These are phyloP conservation scores for Uria lomvia DNA, from an alignment of 2,113 vertebrate genomes.

Conservation along the genomic window DNA sequence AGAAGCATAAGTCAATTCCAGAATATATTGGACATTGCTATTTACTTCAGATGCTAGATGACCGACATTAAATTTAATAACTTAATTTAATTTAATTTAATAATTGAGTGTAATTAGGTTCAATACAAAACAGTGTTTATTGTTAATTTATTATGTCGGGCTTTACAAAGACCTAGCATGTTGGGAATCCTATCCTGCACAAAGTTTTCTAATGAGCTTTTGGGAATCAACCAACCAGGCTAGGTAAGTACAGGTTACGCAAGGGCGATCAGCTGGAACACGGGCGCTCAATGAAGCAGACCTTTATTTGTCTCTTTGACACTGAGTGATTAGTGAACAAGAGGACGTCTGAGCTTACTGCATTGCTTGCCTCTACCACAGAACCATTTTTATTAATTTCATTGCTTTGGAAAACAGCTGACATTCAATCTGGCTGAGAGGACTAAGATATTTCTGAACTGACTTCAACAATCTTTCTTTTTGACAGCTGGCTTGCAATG, in stretches of 20 bases:
- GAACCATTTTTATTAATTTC: slow-evolving; percentile 25
- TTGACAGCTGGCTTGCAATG: slow-evolving; percentile 26
- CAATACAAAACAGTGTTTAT: background rate
- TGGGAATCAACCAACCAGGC: background rate
- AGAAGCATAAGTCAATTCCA: background rate
- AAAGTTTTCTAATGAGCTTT: background rate
- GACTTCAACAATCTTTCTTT: slow-evolving; percentile 28
- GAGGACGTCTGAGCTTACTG: background rate
- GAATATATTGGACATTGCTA: background rate
- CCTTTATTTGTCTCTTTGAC: background rate
- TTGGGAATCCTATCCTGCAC: background rate
- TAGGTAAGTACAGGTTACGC: background rate
- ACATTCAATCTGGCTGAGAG: slow-evolving; percentile 7
- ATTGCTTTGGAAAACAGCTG: slow-evolving; percentile 12
- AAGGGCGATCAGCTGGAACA: fast-evolving
- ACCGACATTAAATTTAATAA: background rate
- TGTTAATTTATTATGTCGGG: background rate
- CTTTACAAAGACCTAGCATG: background rate
- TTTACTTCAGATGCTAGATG: background rate
- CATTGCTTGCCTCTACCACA: background rate
- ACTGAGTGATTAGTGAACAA: background rate
- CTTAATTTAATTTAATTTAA: background rate
- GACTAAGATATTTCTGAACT: slow-evolving; percentile 22
- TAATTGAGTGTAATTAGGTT: background rate
- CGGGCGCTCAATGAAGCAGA: background rate